Evolutionary conservation across 2,113 vertebrate species (phyloP).

Genomic region (Solea solea): DNA sequence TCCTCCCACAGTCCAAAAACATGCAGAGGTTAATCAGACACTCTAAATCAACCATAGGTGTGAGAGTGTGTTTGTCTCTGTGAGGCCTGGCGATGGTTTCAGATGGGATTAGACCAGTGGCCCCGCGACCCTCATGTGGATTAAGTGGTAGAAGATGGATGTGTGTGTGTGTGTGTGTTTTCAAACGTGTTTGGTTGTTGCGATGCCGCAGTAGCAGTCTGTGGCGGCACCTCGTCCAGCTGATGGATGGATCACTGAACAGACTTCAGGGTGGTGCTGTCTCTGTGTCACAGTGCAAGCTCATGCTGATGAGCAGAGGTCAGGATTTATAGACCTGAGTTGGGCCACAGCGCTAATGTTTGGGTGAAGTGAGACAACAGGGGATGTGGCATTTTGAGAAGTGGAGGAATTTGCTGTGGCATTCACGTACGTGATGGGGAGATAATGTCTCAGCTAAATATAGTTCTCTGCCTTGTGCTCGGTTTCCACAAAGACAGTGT

Average conservation of each 20-base stretch:
- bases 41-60: too few species aligned
- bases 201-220: conserved; percentile 7
- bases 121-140: too few species aligned
- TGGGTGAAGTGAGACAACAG: conserved; percentile 35
- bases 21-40: too few species aligned
- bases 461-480: conserved; percentile 25
- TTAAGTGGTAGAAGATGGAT: too few species aligned
- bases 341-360: conserved; percentile 13
- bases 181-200: too few species aligned
- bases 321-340: conserved; percentile 31
- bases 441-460: conserved; percentile 65
- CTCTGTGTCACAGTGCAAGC: background rate
- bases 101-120: too few species aligned
- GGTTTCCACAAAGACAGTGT: conserved; percentile 28
- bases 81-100: too few species aligned
- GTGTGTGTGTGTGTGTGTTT: too few species aligned
- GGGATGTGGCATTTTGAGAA: conserved; percentile 54
- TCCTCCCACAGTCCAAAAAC: too few species aligned
- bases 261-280: conserved; percentile 4
- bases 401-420: conserved; percentile 57
- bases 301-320: conserved; percentile 36
- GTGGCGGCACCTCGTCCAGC: conserved; percentile 9
- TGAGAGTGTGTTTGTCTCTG: too few species aligned
- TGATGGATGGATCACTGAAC: conserved; percentile 31
- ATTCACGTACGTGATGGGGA: conserved; percentile 35